phyloP scores from a whole-genome alignment of 2,113 vertebrate genomes.

The Galemys pyrenaicus region DNA sequence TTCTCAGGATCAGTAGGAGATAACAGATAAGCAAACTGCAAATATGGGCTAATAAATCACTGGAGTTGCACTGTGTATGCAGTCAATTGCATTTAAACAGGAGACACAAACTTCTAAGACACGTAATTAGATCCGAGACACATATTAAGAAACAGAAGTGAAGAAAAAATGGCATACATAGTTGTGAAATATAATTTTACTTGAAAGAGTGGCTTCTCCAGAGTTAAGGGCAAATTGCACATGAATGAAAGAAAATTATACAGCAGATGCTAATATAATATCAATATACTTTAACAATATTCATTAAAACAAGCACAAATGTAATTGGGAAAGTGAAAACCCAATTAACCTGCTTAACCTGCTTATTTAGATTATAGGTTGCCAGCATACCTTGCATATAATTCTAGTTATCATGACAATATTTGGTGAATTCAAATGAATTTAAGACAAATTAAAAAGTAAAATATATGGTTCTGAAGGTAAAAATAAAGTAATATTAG shows the following conservation, averaged over 20 bases:
- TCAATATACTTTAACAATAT: constrained; percentile 71
- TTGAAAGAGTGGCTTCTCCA: constrained; percentile 37
- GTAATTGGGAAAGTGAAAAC: constrained; percentile 64
- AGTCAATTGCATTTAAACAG: constrained; percentile 60
- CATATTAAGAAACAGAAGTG: constrained; percentile 12
- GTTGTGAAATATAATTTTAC: constrained; percentile 39
- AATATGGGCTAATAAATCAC: constrained; percentile 71
- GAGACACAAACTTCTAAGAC: background rate
- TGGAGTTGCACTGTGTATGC: background rate
- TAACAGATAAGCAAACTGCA: constrained; percentile 68
- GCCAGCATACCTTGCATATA: constrained; percentile 55
- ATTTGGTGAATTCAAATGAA: constrained; percentile 61
- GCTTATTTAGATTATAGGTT: constrained; percentile 50
- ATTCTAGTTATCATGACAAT: constrained; percentile 47
- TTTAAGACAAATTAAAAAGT: constrained; percentile 13
- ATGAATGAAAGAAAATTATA: constrained; percentile 66
- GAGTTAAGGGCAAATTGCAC: constrained; percentile 53
- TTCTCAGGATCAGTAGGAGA: constrained; percentile 52
- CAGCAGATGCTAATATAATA: constrained; percentile 73
- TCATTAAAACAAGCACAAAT: constrained; percentile 72
- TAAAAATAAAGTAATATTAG: constrained; percentile 18
- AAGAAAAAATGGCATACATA: background rate
- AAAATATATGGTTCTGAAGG: constrained; percentile 9
- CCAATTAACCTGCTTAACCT: constrained; percentile 56
- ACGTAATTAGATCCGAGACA: constrained; percentile 56